These are phyloP conservation scores for Cheiracanthium punctorium DNA, from an alignment of 2,888 invertebrate species.

Conservation along the genomic window DNA sequence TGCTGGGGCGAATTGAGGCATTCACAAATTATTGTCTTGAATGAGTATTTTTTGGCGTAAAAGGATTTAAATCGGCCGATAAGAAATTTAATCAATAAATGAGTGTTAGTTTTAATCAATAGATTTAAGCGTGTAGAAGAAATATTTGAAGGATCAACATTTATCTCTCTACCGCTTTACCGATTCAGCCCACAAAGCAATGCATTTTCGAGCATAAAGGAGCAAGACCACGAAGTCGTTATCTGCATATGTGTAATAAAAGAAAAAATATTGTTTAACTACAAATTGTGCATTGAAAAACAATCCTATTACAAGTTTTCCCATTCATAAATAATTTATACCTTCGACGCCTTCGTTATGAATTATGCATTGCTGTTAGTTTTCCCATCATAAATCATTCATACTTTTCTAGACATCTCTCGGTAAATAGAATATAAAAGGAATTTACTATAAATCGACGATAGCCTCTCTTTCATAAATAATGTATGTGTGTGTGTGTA, in stretches of 20 bases:
- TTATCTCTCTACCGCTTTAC: too few relatives aligned
- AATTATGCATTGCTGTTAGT: constrained; percentile 1
- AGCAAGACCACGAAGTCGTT: background rate
- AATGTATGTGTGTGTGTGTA: background rate
- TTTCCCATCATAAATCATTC: constrained; percentile 10
- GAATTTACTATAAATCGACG: constrained; percentile 17
- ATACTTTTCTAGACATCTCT: background rate
- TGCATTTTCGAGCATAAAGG: too few relatives aligned
- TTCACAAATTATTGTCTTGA: too few relatives aligned
- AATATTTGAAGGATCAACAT: too few relatives aligned
- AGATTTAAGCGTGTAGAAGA: too few relatives aligned
- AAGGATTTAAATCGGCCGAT: too few relatives aligned
- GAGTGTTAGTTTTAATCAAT: too few relatives aligned
- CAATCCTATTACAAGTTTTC: constrained; percentile 7
- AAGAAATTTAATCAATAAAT: too few relatives aligned
- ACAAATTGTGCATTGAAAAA: constrained; percentile 8
- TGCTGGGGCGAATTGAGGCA: too few relatives aligned
- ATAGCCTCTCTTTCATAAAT: background rate
- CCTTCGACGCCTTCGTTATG: background rate
- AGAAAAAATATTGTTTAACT: constrained; percentile 8
- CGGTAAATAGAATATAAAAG: constrained; percentile 8
- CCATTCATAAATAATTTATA: background rate
- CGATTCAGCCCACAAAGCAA: too few relatives aligned
- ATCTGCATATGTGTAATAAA: constrained; percentile 12
- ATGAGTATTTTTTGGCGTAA: too few relatives aligned